phyloP scores from a whole-genome alignment of 1,140 invertebrate genomes.

The Zaprionus kolodkinae region DNA sequence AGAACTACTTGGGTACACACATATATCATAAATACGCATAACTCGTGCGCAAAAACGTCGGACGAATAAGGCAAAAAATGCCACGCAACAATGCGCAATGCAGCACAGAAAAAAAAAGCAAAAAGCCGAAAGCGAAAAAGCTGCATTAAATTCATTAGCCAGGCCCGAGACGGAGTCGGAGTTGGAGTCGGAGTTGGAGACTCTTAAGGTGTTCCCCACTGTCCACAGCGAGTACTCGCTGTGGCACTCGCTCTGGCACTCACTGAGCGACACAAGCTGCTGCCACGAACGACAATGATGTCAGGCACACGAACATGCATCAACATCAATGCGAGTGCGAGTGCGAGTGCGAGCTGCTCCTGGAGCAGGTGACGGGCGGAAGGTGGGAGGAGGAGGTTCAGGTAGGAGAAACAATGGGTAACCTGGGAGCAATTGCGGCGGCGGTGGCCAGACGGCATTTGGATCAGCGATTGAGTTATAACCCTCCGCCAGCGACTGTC shows the following conservation, averaged over 20 bases:
- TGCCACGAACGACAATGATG: slow-evolving; percentile 64
- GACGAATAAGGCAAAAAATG: slow-evolving; percentile 78
- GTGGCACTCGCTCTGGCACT: slow-evolving; percentile 33
- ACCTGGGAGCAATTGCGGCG: slow-evolving; percentile 75
- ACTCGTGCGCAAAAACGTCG: slow-evolving; percentile 81
- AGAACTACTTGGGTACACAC: slow-evolving; percentile 27
- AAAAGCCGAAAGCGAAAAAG: slow-evolving; percentile 62
- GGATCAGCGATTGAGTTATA: slow-evolving; percentile 82
- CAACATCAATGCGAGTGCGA: slow-evolving; percentile 25
- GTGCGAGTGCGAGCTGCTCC: background rate
- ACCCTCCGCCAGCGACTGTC: slow-evolving; percentile 23
- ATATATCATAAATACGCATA: slow-evolving; percentile 83
- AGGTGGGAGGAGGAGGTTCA: background rate
- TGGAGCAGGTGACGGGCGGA: background rate
- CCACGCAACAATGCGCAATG: slow-evolving; percentile 63
- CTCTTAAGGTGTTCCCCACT: slow-evolving; percentile 36
- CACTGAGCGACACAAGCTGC: slow-evolving; percentile 56
- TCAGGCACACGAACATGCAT: slow-evolving; percentile 53
- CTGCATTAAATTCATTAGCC: slow-evolving; percentile 80
- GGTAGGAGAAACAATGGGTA: slow-evolving; percentile 63
- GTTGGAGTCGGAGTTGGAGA: slow-evolving; percentile 6
- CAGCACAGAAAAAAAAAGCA: slow-evolving; percentile 34
- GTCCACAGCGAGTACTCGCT: slow-evolving; percentile 45
- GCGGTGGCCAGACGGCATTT: slow-evolving; percentile 68
- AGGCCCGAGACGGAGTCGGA: slow-evolving; percentile 35